phyloP scores from a whole-genome alignment of 2,888 invertebrate species.

The Parasteatoda lunata region DNA sequence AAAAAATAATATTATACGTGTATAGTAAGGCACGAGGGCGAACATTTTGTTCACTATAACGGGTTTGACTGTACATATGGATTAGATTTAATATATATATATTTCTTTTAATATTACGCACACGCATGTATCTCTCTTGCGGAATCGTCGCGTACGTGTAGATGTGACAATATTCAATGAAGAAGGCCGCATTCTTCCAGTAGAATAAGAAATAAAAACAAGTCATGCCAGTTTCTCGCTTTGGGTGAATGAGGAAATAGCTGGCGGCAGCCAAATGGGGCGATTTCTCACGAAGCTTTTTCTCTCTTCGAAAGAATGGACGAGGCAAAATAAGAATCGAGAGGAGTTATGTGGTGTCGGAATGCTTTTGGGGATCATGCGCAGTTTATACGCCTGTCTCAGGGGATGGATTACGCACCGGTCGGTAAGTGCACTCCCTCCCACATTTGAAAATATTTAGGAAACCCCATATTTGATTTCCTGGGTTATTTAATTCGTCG shows the following conservation, averaged over 20 bases:
- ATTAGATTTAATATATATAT: too few species aligned
- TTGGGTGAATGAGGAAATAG: background rate
- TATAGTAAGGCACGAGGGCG: too few species aligned
- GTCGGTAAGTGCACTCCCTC: conserved; percentile 1
- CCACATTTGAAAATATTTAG: too few species aligned
- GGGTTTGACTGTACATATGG: too few species aligned
- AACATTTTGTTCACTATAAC: too few species aligned
- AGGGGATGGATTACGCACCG: conserved; percentile 50
- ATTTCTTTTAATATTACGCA: too few species aligned
- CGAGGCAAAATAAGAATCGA: background rate
- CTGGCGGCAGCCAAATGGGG: conserved; percentile 1
- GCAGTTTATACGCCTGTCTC: conserved; percentile 54
- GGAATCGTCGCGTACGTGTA: too few species aligned
- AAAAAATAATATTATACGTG: too few species aligned
- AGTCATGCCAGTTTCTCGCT: background rate
- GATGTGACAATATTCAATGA: too few species aligned
- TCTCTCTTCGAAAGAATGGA: background rate
- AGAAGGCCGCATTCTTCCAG: background rate
- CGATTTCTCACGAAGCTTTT: background rate
- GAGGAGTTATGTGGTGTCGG: conserved; percentile 6
- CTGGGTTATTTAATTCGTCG: too few species aligned
- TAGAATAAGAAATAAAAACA: background rate
- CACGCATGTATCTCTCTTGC: too few species aligned
- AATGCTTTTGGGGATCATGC: conserved; percentile 63
- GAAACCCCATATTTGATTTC: too few species aligned